These are phyloP conservation scores for Bradypus variegatus DNA, from an alignment of 2,797 vertebrate species.

Conservation along the genomic window DNA sequence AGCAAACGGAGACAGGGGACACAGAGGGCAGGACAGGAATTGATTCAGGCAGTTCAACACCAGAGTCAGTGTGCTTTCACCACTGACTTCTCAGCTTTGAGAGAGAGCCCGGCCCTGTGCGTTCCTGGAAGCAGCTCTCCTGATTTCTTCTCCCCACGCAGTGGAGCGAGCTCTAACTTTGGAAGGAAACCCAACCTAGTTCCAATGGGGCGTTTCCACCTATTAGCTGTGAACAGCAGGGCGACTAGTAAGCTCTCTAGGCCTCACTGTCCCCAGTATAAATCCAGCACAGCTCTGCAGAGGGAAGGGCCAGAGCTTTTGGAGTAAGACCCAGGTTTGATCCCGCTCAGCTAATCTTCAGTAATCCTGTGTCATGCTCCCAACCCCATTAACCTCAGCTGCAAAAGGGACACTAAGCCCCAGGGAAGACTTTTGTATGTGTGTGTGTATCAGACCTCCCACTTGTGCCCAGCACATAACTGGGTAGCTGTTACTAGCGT, in stretches of 20 bases:
- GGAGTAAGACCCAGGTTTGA: background rate
- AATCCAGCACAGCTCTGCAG: background rate
- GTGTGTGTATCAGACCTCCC: background rate
- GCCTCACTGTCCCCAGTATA: background rate
- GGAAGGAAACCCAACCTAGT: background rate
- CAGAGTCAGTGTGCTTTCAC: background rate
- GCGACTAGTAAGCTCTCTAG: background rate
- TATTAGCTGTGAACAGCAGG: background rate
- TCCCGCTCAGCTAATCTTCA: background rate
- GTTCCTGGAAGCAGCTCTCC: background rate
- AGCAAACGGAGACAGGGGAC: background rate
- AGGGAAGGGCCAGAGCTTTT: background rate
- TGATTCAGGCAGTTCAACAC: background rate
- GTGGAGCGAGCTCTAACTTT: background rate
- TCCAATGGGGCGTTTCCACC: background rate
- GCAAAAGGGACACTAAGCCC: background rate
- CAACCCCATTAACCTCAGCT: background rate
- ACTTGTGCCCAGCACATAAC: accelerated
- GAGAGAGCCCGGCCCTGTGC: background rate
- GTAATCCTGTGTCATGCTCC: background rate
- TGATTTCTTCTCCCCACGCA: too few species aligned
- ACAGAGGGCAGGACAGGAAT: background rate
- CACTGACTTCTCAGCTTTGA: background rate
- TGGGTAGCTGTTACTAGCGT: background rate
- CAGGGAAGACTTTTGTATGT: background rate